Base-by-base conservation (phyloP, 1,140 invertebrate species). In the Papilio polytes region DNA sequence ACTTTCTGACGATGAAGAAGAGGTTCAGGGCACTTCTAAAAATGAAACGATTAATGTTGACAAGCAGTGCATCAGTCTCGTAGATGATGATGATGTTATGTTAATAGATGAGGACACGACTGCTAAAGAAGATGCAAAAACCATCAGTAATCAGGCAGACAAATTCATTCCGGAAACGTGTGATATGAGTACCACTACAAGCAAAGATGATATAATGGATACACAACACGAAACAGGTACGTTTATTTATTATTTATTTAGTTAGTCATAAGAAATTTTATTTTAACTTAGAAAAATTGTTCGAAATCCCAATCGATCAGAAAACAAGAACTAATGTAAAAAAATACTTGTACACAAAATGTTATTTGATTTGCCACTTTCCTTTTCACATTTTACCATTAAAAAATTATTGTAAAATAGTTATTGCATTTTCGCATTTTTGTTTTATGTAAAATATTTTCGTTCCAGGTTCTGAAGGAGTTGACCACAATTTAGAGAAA, bases 1-100 rank as follows among this genome's bases (percentile, higher is more conserved):
- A 80, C 87, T 94, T 20, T 93, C 92, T 44, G 92, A 93, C 85
- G 91, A 92, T 46, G 92, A 94, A 56, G 91, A 92, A 44, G 89
- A 92, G 78, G 80, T 83, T 20, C 73, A 83, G 56, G 70, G 81
- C 81, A 6, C 63, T 63, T 44, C 53, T 20, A 80, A 80, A 22
- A n/a, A 31, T 22, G 31, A 59, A 31, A 78, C 1, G 56, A 0
- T 70, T 36, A 77, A 53, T 51, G 73, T 22, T 41, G 84, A 89
- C 46, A 90, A 92, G 80, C 82, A 90, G 86, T 89, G 87, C 74
- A 92, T 92, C 15, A 89, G 86, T 82, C 82, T 94, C 74, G 90
- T 88, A 74, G 89, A 90, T 82, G 91, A 92, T 84, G 91, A 92
- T 84, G 91, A 92, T 66, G 88, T 92, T 8, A 90, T 92, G 90